A percentile compares a stretch with the other conserved stretches of the same genome.
Conservation (phyloP, 2,888 invertebrate species). For the Myopa tessellatipennis region DNA sequence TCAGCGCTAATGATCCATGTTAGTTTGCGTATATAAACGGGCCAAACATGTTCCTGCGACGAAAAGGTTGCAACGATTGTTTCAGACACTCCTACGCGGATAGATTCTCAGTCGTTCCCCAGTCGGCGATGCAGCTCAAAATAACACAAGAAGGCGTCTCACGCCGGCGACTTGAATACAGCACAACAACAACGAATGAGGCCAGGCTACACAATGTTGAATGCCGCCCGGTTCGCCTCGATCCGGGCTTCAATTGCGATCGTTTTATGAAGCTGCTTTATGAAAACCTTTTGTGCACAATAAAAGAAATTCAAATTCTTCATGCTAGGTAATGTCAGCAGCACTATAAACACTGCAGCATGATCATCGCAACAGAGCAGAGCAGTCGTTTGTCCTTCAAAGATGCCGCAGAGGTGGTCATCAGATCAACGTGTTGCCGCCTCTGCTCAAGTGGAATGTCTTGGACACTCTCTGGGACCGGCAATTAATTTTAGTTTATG, state of each 20-base stretch:
- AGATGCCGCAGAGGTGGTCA: not conserved
- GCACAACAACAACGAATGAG: not conserved
- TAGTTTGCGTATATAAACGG: no score
- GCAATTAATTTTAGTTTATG: conserved; percentile 24
- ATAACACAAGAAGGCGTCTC: conserved; percentile 3
- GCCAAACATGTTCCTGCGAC: not conserved
- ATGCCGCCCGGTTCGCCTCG: not conserved
- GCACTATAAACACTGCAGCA: conserved; percentile 61
- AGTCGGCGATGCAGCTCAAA: not conserved
- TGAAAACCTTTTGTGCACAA: not conserved
- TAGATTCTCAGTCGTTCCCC: conserved; percentile 7
- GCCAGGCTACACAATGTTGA: not conserved
- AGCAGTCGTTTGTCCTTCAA: conserved; percentile 4
- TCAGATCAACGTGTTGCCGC: not conserved
- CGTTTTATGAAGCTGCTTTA: not conserved
- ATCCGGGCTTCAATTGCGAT: not conserved
- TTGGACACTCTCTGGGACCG: not conserved
- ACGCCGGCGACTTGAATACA: not conserved
- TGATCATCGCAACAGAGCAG: conserved; percentile 40
- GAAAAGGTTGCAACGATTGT: conserved; percentile 11
- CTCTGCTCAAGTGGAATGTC: not conserved
- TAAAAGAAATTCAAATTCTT: conserved; percentile 1
- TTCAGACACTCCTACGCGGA: conserved; percentile 26
- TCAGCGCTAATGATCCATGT: no score
- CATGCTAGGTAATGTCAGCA: conserved; percentile 62